Evolutionary conservation across 2,888 invertebrate species (phyloP).

Genomic region (Mesorhabditis spiculigera): DNA sequence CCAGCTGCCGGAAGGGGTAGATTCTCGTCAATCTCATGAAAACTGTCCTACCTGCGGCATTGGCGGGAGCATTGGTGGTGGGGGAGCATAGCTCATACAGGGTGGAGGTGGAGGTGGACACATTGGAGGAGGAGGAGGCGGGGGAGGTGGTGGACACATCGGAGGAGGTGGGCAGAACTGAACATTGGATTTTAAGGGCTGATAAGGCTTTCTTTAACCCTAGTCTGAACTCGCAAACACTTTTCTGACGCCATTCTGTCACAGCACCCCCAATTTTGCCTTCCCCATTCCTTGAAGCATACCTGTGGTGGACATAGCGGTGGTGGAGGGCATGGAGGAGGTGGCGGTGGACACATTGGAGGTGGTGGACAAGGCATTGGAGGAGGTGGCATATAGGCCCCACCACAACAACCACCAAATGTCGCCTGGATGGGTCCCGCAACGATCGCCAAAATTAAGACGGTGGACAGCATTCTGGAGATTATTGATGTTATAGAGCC

Average conservation of each 20-base stretch:
- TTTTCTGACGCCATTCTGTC: not conserved
- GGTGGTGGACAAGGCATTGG: slow-evolving; percentile 24
- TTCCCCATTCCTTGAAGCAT: not conserved
- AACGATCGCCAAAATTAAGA: no score
- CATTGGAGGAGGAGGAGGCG: slow-evolving; percentile 47
- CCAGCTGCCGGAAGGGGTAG: no score
- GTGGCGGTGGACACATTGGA: slow-evolving; percentile 31
- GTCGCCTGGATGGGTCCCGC: slow-evolving; percentile 8
- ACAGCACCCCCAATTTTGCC: not conserved
- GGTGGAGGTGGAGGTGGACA: slow-evolving; percentile 45
- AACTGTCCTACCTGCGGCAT: slow-evolving; percentile 15
- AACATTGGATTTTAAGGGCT: not conserved
- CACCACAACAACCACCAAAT: slow-evolving; percentile 35
- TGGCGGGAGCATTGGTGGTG: slow-evolving; percentile 18
- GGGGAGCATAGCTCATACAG: slow-evolving; percentile 20
- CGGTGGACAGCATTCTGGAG: no score
- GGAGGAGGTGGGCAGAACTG: slow-evolving; percentile 51
- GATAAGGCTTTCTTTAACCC: not conserved
- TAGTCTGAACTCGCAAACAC: no score
- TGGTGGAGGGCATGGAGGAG: slow-evolving; percentile 50
- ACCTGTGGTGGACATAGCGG: slow-evolving; percentile 42
- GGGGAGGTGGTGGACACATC: slow-evolving; percentile 46
- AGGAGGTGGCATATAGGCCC: slow-evolving; percentile 30
- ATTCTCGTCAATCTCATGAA: not conserved
- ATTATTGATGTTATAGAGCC: no score